Conservation (phyloP, 2,113 vertebrate genomes). For the Campylomormyrus numenius region DNA sequence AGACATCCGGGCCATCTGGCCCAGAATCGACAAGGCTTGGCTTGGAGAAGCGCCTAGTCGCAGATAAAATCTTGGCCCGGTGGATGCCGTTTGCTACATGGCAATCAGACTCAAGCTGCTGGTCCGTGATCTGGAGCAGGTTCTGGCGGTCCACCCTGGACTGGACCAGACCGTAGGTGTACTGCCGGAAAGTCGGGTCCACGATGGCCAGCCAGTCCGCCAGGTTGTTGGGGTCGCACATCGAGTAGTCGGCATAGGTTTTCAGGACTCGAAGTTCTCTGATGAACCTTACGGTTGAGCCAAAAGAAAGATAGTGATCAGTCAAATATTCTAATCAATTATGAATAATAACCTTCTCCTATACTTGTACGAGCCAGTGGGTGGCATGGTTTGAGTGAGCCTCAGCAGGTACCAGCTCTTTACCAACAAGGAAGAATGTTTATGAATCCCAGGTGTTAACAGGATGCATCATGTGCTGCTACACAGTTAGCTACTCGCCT, state of each 20-base stretch:
- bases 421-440: not conserved
- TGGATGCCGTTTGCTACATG: conserved; percentile 74
- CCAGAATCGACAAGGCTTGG: conserved; percentile 59
- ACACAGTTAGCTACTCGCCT: not conserved
- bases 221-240: conserved; percentile 89
- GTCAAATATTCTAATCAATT: not conserved
- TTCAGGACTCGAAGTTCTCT: conserved; percentile 87
- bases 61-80: conserved; percentile 72
- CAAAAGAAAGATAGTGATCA: not conserved
- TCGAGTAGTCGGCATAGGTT: conserved; percentile 87
- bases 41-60: conserved; percentile 57
- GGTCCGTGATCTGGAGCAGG: conserved; percentile 75
- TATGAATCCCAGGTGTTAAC: not conserved
- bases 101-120: conserved; percentile 85
- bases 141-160: conserved; percentile 76
- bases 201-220: conserved; percentile 82
- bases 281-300: conserved; percentile 66
- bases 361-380: not conserved
- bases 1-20: conserved; percentile 76
- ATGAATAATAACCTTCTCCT: not conserved
- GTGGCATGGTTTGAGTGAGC: not conserved
- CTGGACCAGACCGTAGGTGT: conserved; percentile 85
- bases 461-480: not conserved
- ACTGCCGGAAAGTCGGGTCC: conserved; percentile 87
- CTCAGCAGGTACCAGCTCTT: not conserved